Evolutionary conservation across 1,140 invertebrate species (phyloP), one percentile per base, ranked within the genome.

Genomic region (Bombus superbus): DNA sequence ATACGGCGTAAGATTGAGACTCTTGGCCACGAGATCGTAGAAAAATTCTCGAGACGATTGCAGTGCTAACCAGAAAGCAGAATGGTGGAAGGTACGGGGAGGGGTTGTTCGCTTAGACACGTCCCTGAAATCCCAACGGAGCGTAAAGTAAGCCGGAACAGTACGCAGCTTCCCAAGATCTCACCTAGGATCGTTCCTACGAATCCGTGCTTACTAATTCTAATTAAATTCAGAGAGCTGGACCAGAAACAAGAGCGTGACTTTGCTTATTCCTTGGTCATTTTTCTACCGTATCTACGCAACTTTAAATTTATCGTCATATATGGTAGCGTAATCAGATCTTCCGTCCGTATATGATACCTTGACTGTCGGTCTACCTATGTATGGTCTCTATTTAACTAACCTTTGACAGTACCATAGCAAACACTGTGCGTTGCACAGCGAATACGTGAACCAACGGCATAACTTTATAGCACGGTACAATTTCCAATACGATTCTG

Each of bases 171-270:
- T 93, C 91, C 91, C 92, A 92, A 91, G 92, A 92, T 91, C 90
- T 92, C 91, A 88, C 91, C 91, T 92, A 90, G 89, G 90, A 92
- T 93, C 92, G 90, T 89, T 89, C 82, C 88, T 90, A 92, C 73
- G 78, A 89, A 82, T 83, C 82, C 68, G 78, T 92, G 92, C 91
- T 94, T 94, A 93, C 92, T 92, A 94, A 94, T 94, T 94, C 91
- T 93, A 94, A 93, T 94, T 94, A 94, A 94, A 94, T 94, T 93
- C 92, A 91, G 88, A 90, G 89, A 89, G 86, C 86, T 71, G 89
- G 87, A 91, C 92, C 86, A 92, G 88, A 89, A 62, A 44, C 25
- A 87, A 80, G 76, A 72, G 87, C 78, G 87, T 74, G 92, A 90
- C 92, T 93, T 91, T 90, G 82, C 90, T 89, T 92, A 92, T 93